Evolutionary conservation across 1,140 invertebrate species (phyloP), one percentile per base, ranked within the genome.

Genomic region (Eumeta japonica): DNA sequence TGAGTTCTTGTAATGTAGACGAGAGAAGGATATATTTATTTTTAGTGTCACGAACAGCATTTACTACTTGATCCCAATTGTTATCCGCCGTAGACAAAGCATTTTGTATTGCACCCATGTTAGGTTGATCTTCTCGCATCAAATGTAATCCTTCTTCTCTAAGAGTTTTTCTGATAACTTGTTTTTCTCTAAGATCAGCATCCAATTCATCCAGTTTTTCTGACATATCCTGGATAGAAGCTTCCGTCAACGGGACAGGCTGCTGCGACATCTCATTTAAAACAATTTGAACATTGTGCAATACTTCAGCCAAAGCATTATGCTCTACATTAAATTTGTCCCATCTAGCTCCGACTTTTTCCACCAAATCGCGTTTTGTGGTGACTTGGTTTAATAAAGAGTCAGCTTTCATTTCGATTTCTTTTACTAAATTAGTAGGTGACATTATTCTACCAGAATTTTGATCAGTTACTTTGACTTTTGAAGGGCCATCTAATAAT

Each of bases 111-210:
- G 82, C 81, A 2, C 84, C 82, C 60, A 86, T 84, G 46, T 87
- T 87, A 16, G 82, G 81, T 45, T 89, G 84, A 66, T 92, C 90
- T 66, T 89, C 84, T 49, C 86, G 84, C 79, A 92, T 86, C 20
- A 93, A 62, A 34, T 83, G 76, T 12, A 85, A 75, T 1, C 88
- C 89, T 74, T 91, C 83, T 49, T 83, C 80, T 51, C 75, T 52
- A 9, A 77, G 44, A 40, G 75, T 72, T 38, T 73, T 75, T 48
- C 71, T 54, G 3, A 77, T 54, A 3, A 55, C 50, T 56, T 75
- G 73, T 42, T 76, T 75, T 35, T 75, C 65, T 54, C 63, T 71
- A 28, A 76, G 44, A 18, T 76, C 68, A 17, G 46, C 48, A 37
- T 77, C 75, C 37, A 76, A 41, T 33, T 38, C 56, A 42, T 81